Conservation (phyloP, 2,797 vertebrate genomes). For the Girardinus metallicus region DNA sequence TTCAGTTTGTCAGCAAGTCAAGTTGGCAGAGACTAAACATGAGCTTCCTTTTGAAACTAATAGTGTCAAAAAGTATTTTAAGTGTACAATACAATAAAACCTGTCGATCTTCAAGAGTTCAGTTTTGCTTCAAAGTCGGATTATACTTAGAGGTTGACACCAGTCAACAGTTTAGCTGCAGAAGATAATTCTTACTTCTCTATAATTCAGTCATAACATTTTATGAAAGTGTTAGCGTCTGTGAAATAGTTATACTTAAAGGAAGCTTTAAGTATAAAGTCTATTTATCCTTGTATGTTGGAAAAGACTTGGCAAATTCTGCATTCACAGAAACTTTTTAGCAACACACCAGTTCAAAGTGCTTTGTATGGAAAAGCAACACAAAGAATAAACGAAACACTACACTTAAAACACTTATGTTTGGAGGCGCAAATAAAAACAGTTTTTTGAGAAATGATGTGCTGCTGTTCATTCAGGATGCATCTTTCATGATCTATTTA, state of each 20-base stretch:
- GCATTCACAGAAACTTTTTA: neutral
- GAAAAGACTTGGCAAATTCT: neutral
- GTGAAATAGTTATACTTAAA: neutral
- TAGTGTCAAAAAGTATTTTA: conserved; percentile 3
- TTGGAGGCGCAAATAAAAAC: neutral
- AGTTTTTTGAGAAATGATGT: neutral
- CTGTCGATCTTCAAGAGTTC: neutral
- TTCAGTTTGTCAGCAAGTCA: conserved; percentile 23
- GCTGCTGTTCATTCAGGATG: no score
- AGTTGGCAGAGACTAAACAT: conserved; percentile 11
- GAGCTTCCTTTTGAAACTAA: neutral
- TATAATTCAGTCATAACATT: neutral
- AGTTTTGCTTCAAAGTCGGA: neutral
- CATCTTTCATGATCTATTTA: no score
- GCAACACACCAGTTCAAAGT: no score
- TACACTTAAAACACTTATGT: neutral
- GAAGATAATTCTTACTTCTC: neutral
- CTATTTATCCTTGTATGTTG: neutral
- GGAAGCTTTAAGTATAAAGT: neutral
- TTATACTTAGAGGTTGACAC: neutral
- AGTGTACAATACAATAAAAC: neutral
- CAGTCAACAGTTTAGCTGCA: neutral
- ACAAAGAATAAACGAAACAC: no score
- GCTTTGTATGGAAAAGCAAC: no score
- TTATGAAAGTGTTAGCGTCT: neutral